Evolutionary conservation across 2,888 invertebrate genomes (phyloP), one percentile per base, ranked within the genome.

Genomic region (Leptopilina drosophilae): DNA sequence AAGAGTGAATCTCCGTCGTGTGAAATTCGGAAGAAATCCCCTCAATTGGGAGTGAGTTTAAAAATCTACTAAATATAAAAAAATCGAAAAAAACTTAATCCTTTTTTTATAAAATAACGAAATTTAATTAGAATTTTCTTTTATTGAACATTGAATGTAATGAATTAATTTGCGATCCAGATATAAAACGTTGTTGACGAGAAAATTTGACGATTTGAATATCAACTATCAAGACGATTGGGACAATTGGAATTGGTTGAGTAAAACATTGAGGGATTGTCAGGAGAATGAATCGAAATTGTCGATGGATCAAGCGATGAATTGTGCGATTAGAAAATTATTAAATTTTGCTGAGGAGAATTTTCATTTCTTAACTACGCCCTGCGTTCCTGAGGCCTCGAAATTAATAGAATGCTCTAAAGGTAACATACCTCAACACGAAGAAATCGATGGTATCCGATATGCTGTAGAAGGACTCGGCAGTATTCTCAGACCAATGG

Each of bases 221-320:
- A 87, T 90, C 5, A 83, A 87, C 59, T 86, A 86, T 76, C 73
- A 77, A 9, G 88, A 89, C 46, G 86, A 87, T 46, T 90, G 89
- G 89, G 89, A 90, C 53, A 85, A 89, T 78, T 90, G 88, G 88
- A 85, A 82, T 26, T 90, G 90, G 90, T 87, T 90, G 82, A 89
- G 83, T 66, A 83, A 80, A n/a, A 80, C 80, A 2, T 85, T 89
- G 64, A 87, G 87, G 46, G 86, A 88, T 14, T 90, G 90, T 77
- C 82, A 87, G 7, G 87, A 87, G 73, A 86, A 56, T n/a, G 87
- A 86, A 8, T 80, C 85, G 56, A 84, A 82, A 64, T 81, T 87
- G 42, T 85, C 88, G 11, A 84, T 81, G 40, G 88, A 89, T 65
- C 83, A 81, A 1, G 80, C 89, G 33, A 82, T 90, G 62, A 87